Base-by-base conservation (phyloP, 2,888 invertebrate species). In the Torymus aiolomorphi region DNA sequence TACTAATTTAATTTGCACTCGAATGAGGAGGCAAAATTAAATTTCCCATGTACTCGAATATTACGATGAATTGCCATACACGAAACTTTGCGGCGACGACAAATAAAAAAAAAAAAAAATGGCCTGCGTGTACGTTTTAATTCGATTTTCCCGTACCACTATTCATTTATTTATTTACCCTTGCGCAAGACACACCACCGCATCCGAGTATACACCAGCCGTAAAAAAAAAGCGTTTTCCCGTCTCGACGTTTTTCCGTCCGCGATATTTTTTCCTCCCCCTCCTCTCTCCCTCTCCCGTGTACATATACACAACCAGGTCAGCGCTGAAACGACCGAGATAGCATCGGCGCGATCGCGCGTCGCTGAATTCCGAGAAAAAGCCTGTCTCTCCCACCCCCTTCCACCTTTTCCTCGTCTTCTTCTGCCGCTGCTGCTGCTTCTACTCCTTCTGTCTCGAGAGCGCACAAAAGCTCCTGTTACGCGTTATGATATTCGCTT, bases 401-500 rank as follows among this genome's bases (percentile, higher is more conserved):
- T 18, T 18, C 14, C 8, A 42, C 42, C 42, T 42, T 42, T 42
- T 42, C 42, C 8, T 42, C 8, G 42, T 42, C 42, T 42, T 65
- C 65, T 12, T 14, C 20, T 42, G 3, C 54, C 20, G 20, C 20
- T 10, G 11, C 8, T 16, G 8, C 18, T 24, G 42, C 42, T n/a
- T n/a, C n/a, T 42, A 42, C 42, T 42, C 42, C 59, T 12, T 56
- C 12, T 14, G 69, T 57, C 42, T 10, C 54, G 14, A 24, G 2
- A 31, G 14, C 24, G 62, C 31, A 14, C 12, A 24, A 20, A 65
- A 13, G 49, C 49, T 42, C 18, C 12, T 51, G 49, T 65, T 11
- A 18, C 54, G 72, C 20, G 12, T 11, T 24, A 3, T 16, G 13
- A 56, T 11, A 31, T 31, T 18, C 12, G 18, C 56, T 87, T 84